Conservation (phyloP, 92 coral and sea anemone genomes). For the Porites lobata region DNA sequence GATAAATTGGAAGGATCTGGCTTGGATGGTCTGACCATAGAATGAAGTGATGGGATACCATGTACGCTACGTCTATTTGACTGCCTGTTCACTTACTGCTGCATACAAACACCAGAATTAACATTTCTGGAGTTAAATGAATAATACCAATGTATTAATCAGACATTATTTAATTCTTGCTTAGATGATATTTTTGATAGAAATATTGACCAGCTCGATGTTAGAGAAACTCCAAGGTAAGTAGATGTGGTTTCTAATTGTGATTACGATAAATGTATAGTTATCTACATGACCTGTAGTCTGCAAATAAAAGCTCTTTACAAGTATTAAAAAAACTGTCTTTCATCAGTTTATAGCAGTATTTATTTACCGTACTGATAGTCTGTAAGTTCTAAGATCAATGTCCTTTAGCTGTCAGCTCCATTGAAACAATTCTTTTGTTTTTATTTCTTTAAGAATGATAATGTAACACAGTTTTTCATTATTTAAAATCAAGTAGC, state of each 20-base stretch:
- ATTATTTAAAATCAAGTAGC: no score
- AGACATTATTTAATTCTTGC: slow-evolving; percentile 4
- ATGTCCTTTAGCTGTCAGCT: no score
- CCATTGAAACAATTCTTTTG: no score
- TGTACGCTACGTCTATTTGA: not conserved
- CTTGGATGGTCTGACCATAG: not conserved
- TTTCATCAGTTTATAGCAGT: no score
- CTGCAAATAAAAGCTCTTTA: no score
- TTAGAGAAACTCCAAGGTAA: slow-evolving; percentile 97
- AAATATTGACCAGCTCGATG: slow-evolving; percentile 95
- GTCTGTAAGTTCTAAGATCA: no score
- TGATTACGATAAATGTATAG: not conserved
- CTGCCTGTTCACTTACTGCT: not conserved
- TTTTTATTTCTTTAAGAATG: no score
- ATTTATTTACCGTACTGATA: no score
- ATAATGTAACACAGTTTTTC: no score
- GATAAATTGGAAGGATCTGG: not conserved
- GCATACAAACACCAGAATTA: not conserved
- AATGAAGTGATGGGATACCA: not conserved
- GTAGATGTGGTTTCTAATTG: not conserved
- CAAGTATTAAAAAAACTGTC: no score
- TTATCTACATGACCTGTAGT: no score
- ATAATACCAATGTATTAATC: not conserved
- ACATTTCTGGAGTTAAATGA: not conserved
- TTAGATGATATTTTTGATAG: slow-evolving; percentile 97